Base-by-base conservation (phyloP, 2,888 invertebrate species). In the Luffia ferchaultella region DNA sequence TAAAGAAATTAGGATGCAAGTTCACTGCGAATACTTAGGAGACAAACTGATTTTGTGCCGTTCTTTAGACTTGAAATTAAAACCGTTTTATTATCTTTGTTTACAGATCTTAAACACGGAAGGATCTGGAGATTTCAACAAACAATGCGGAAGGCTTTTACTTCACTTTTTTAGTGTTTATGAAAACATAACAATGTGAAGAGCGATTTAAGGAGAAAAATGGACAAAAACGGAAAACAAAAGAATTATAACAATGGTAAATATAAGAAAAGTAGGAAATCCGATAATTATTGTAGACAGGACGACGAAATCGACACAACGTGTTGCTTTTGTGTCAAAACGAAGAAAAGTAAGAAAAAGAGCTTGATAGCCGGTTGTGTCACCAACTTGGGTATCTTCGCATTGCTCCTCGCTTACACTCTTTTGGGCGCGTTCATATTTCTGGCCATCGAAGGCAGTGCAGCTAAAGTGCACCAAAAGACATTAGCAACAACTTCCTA, bases 311-410 rank as follows among this genome's bases (percentile, higher is more conserved):
- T 73, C 49, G 66, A 73, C 30, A 76, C 79, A 5, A 82, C 79
- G 0, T 85, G 85, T 55, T 85, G 85, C 58, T 71, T 85, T 54
- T 85, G 85, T 55, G 67, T 85, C 52, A 82, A 78, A 64, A 83
- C 84, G 15, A 80, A 76, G 57, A 83, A 74, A 54, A 78, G 74
- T 54, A 78, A 82, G 55, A 82, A 84, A 62, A 84, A 84, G 55
- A 76, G 74, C 52, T 63, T 85, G 1, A 68, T 84, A 16, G 89
- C 92, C 19, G 91, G 92, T 12, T 87, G 93, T 58, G 82, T 92
- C 54, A 93, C 93, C 46, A 94, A 94, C 74, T 76, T 93, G 54
- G 92, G 93, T 47, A 93, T 95, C 60, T 94, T 94, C 68, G 86
- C 90, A 49, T 79, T 94, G 19, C 87, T 95, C 1, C 86, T 95